Evolutionary conservation across 2,113 vertebrate species (phyloP), one percentile per base, ranked within the genome.

Genomic region (Sander vitreus): DNA sequence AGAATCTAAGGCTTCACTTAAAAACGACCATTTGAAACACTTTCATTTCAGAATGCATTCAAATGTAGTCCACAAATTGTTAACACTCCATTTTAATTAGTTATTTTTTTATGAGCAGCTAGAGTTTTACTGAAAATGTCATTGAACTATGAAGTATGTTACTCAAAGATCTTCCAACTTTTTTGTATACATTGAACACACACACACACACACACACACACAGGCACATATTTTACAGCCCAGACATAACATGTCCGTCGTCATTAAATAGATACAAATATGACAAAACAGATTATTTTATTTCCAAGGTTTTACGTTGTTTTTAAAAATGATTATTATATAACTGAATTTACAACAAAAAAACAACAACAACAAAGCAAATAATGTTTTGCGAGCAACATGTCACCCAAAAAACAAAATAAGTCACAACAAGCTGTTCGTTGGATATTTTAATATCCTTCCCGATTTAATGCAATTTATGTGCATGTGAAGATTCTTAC

Each of bases 401-500:
- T 10, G 14, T 23, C 12, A 50, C 4, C 36, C 15, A 10, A n/a
- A 21, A 27, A 25, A 33, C 7, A 25, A 57, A 21, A 14, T 0
- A 1, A 27, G 74, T 55, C 9, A 58, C 45, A 73, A 55, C 47
- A 81, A 76, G 50, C 87, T 73, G 81, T 63, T 88, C 65, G 36
- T 70, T 8, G 3, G n/a, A 57, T 19, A 19, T 78, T 66, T 78
- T 54, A 65, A 76, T 71, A 65, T 85, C 59, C 36, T 63, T 86
- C 91, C 60, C 75, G 78, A 77, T 90, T 89, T 90, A 82, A 89
- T 73, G 48, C 76, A 21, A 3, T 88, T 82, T 43, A 8, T 72
- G 23, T 50, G 47, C 73, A 25, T 1, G 58, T 78, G 15, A 72
- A 76, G 80, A 82, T 43, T 54, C 5, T 1, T 63, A 55, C 39